These are phyloP conservation scores for Diuraphis noxia DNA, from an alignment of 1,140 invertebrate species.

Conservation along the genomic window DNA sequence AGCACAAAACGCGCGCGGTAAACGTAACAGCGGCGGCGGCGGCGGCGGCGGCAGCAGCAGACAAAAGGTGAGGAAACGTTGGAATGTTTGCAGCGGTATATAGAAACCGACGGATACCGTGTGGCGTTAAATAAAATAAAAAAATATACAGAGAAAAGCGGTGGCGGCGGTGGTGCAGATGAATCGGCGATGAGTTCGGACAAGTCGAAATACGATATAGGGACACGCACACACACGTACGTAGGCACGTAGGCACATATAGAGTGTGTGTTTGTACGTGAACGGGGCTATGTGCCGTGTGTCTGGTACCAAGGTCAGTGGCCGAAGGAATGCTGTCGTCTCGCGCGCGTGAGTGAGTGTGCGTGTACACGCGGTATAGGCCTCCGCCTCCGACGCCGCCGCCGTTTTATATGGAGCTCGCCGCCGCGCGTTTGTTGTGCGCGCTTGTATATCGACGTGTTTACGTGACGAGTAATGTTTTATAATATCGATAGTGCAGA, in stretches of 20 bases:
- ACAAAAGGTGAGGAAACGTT: constrained; percentile 45
- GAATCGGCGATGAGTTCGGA: constrained; percentile 53
- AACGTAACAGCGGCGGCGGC: background rate
- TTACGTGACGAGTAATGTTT: background rate
- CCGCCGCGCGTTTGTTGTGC: background rate
- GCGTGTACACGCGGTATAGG: constrained; percentile 18
- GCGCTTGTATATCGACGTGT: background rate
- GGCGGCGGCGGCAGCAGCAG: background rate
- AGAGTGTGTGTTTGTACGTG: constrained; percentile 6
- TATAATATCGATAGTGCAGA: background rate
- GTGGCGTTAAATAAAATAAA: constrained; percentile 25
- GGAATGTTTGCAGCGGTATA: constrained; percentile 26
- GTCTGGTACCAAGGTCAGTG: constrained; percentile 54
- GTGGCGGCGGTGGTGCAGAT: constrained; percentile 7
- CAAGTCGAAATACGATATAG: constrained; percentile 48
- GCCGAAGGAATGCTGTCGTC: constrained; percentile 54
- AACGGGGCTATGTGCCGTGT: constrained; percentile 41
- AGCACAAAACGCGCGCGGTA: no score
- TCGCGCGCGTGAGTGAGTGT: background rate
- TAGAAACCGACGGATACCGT: constrained; percentile 1
- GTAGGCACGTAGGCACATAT: no score
- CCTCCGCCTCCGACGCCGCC: constrained; percentile 19
- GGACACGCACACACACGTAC: background rate
- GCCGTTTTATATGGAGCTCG: constrained; percentile 22
- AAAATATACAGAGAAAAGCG: constrained; percentile 12